Evolutionary conservation across 2,888 invertebrate species (phyloP).

Genomic region (Megamerina dolium): DNA sequence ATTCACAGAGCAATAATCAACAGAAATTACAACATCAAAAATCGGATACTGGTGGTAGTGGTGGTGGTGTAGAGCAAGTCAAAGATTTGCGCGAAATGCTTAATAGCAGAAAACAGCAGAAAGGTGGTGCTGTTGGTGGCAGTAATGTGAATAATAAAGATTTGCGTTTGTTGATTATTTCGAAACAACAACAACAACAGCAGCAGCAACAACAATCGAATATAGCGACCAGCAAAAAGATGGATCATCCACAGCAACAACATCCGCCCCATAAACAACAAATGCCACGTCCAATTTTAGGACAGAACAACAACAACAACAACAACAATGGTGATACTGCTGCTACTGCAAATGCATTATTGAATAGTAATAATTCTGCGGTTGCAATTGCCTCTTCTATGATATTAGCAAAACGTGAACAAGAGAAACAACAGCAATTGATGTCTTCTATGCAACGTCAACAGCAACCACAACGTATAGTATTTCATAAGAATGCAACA

Average conservation of each 20-base stretch:
- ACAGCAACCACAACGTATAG: slow-evolving; percentile 15
- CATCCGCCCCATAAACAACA: slow-evolving; percentile 18
- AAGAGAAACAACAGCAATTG: slow-evolving; percentile 22
- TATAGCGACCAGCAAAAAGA: slow-evolving; percentile 8
- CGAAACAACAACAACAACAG: slow-evolving; percentile 20
- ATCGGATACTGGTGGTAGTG: too few relatives aligned
- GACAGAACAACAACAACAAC: slow-evolving; percentile 43
- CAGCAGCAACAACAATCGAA: slow-evolving; percentile 15
- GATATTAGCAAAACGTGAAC: slow-evolving; percentile 20
- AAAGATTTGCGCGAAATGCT: slow-evolving; percentile 16
- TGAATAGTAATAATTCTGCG: too few relatives aligned
- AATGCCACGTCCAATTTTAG: slow-evolving; percentile 26
- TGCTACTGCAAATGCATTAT: too few relatives aligned
- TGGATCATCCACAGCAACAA: slow-evolving; percentile 19
- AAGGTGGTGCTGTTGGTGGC: slow-evolving; percentile 11
- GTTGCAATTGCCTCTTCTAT: slow-evolving; percentile 23
- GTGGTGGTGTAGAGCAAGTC: not conserved
- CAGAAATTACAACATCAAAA: not conserved
- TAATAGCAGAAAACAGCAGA: slow-evolving; percentile 16
- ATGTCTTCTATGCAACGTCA: too few relatives aligned
- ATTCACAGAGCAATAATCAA: slow-evolving; percentile 8
- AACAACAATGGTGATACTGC: too few relatives aligned
- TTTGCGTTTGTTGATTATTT: slow-evolving; percentile 5
- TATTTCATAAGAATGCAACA: too few relatives aligned
- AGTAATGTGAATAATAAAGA: slow-evolving; percentile 19